These are phyloP conservation scores for Ormyrus rosae DNA, from an alignment of 2,888 invertebrate genomes.

Conservation along the genomic window DNA sequence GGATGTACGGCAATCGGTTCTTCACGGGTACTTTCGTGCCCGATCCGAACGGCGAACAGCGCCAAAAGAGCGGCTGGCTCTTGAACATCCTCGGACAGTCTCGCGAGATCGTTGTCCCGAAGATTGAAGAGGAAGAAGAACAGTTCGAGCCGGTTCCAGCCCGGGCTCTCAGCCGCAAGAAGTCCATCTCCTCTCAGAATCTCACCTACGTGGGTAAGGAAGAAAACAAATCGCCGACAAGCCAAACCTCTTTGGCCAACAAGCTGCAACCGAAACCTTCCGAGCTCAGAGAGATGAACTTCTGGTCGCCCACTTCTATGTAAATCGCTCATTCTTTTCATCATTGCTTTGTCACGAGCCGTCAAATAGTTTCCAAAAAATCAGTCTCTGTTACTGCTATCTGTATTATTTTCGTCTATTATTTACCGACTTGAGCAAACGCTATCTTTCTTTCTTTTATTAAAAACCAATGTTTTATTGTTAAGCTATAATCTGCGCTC, in stretches of 20 bases:
- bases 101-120: conserved; percentile 77
- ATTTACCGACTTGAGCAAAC: too few relatives aligned
- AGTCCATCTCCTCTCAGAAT: conserved; percentile 73
- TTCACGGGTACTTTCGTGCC: conserved; percentile 77
- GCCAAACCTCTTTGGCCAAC: conserved; percentile 60
- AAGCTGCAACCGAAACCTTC: conserved; percentile 80
- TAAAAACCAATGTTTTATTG: too few relatives aligned
- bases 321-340: conserved; percentile 70
- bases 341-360: too few relatives aligned
- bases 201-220: conserved; percentile 70
- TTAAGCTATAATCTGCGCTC: too few relatives aligned
- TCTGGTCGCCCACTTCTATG: conserved; percentile 92
- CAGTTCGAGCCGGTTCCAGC: conserved; percentile 63
- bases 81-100: conserved; percentile 82
- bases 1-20: conserved; percentile 79
- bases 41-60: conserved; percentile 68
- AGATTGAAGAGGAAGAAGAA: conserved; percentile 80
- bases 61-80: conserved; percentile 80
- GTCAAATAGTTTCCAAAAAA: too few relatives aligned
- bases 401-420: too few relatives aligned
- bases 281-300: conserved; percentile 88
- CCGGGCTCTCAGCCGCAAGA: conserved; percentile 72
- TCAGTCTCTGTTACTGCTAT: too few relatives aligned
- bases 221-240: conserved; percentile 65
- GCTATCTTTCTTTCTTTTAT: too few relatives aligned